Evolutionary conservation across 2,888 invertebrate species (phyloP).

Genomic region (Pedicia rivosa): DNA sequence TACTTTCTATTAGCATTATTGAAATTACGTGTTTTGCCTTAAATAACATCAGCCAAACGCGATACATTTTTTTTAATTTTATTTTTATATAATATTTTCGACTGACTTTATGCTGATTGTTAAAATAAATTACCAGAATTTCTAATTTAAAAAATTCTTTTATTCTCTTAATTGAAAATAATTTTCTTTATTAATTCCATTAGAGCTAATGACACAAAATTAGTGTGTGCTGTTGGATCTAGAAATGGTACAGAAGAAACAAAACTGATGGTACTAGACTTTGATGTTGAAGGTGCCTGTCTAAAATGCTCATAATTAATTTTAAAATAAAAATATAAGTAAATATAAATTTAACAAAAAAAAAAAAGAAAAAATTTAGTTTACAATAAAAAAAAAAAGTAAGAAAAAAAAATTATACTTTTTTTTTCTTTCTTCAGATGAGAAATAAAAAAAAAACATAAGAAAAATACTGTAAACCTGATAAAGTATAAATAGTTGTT

Average conservation of each 20-base stretch:
- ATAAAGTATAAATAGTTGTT: conserved; percentile 6
- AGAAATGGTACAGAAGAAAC: conserved; percentile 98
- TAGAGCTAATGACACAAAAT: conserved; percentile 81
- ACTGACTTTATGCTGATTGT: no score
- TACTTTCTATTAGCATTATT: no score
- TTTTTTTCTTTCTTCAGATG: not conserved
- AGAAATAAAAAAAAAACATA: not conserved
- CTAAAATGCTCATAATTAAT: conserved; percentile 36
- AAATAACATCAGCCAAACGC: no score
- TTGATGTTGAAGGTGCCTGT: conserved; percentile 69
- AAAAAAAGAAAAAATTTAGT: not conserved
- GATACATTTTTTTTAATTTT: not conserved
- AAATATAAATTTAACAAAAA: conserved; percentile 2
- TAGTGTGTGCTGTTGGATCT: conserved; percentile 97
- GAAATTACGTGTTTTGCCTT: no score
- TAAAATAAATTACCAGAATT: not conserved
- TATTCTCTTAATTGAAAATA: not conserved
- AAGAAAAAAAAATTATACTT: not conserved
- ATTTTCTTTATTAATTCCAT: not conserved
- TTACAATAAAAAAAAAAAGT: not conserved
- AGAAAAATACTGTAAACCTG: not conserved
- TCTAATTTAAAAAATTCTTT: conserved; percentile 1
- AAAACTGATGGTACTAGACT: conserved; percentile 91
- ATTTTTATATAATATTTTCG: not conserved
- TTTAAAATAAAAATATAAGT: not conserved